Evolutionary conservation across 1,140 invertebrate genomes (phyloP).

Genomic region (Scaptomyza hsui): DNA sequence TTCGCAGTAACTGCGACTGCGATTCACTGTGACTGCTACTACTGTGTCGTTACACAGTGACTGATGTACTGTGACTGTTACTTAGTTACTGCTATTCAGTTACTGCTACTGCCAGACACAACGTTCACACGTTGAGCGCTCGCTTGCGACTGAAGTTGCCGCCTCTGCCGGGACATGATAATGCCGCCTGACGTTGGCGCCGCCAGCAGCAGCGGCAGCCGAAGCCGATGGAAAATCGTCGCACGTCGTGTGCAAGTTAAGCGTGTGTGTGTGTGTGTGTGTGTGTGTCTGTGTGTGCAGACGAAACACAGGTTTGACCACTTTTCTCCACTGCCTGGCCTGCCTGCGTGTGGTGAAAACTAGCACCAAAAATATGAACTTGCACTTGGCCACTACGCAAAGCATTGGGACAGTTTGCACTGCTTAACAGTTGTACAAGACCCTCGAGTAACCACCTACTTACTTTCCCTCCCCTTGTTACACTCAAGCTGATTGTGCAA

Average conservation of each 20-base stretch:
- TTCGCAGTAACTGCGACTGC: constrained; percentile 18
- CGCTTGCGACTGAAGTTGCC: constrained; percentile 76
- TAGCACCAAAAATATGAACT: constrained; percentile 68
- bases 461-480: too few relatives aligned
- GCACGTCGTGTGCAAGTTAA: not conserved
- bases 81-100: not conserved
- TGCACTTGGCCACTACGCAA: constrained; percentile 33
- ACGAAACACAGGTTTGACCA: constrained; percentile 52
- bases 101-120: constrained; percentile 41
- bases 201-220: constrained; percentile 9
- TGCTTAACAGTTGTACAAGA: constrained; percentile 11
- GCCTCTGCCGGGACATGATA: constrained; percentile 60
- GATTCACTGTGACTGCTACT: constrained; percentile 3
- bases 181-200: constrained; percentile 40
- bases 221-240: constrained; percentile 19
- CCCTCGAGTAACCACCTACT: not conserved
- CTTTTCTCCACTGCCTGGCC: constrained; percentile 55
- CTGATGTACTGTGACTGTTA: not conserved
- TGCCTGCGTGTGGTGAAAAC: constrained; percentile 61
- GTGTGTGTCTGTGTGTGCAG: constrained; percentile 7
- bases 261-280: too few relatives aligned
- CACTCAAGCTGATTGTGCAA: constrained; percentile 9
- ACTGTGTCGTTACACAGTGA: not conserved
- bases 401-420: constrained; percentile 12
- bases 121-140: constrained; percentile 72